phyloP scores from a whole-genome alignment of 2,888 invertebrate genomes.

The Baccha elongata region DNA sequence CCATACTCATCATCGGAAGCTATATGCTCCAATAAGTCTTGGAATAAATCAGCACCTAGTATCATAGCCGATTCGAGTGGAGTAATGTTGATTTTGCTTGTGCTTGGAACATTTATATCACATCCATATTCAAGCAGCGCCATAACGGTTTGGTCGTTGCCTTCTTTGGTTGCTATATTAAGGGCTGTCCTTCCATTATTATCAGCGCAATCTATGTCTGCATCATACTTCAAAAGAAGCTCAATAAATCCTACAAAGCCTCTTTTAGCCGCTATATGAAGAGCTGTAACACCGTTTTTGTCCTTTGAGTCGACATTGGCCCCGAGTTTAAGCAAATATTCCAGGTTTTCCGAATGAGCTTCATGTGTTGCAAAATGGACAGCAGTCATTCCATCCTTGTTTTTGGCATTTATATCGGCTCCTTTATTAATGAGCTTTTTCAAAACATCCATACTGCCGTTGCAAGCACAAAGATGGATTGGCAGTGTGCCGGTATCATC shows the following conservation, averaged over 20 bases:
- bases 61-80: background rate
- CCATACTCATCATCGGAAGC: slow-evolving; percentile 8
- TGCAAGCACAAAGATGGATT: slow-evolving; percentile 33
- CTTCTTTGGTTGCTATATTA: background rate
- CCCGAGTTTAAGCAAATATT: background rate
- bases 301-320: slow-evolving; percentile 35
- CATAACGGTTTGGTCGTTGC: background rate
- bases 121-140: slow-evolving; percentile 20
- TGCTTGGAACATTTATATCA: background rate
- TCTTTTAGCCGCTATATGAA: slow-evolving; percentile 30
- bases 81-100: background rate
- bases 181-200: background rate
- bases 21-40: background rate
- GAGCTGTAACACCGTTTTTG: slow-evolving; percentile 1
- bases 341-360: slow-evolving; percentile 61
- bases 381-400: slow-evolving; percentile 8
- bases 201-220: background rate
- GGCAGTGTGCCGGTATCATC: background rate
- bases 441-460: slow-evolving; percentile 24
- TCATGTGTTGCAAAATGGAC: slow-evolving; percentile 63
- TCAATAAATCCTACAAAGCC: slow-evolving; percentile 7
- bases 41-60: background rate
- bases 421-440: slow-evolving; percentile 39
- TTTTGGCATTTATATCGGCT: slow-evolving; percentile 18
- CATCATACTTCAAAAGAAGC: slow-evolving; percentile 41